Percentiles rank a stretch among this genome's conserved stretches.
These are phyloP conservation scores for Holotrichia oblita DNA, from an alignment of 1,140 invertebrate genomes.

Conservation along the genomic window DNA sequence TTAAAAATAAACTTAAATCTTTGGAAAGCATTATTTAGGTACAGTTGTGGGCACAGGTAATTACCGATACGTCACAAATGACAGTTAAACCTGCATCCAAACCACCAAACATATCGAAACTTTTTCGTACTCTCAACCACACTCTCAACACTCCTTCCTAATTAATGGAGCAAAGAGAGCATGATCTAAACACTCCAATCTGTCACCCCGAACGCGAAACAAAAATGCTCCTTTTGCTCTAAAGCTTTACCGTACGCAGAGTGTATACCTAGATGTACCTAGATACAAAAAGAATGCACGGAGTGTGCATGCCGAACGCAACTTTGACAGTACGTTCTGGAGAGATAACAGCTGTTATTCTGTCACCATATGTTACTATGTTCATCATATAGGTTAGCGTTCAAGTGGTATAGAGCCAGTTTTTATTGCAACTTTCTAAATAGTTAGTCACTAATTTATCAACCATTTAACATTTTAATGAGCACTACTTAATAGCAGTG, in stretches of 20 bases:
- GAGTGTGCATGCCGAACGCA: background rate
- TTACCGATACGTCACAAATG: no score
- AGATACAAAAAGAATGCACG: background rate
- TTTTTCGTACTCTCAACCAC: background rate
- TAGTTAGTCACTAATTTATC: no score
- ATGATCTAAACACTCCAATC: background rate
- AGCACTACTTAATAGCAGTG: no score
- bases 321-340: no score
- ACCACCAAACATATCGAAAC: background rate
- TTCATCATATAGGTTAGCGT: no score
- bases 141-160: background rate
- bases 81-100: no score
- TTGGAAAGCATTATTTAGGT: background rate
- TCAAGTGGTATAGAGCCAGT: no score
- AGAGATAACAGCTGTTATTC: no score
- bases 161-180: background rate
- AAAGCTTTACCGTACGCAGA: background rate
- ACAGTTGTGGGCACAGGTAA: background rate
- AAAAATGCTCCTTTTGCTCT: background rate
- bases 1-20: constrained; percentile 10
- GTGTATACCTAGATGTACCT: background rate
- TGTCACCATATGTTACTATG: no score
- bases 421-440: no score
- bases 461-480: no score
- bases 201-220: background rate